These are phyloP conservation scores for Lasioglossum pauxillum DNA, from an alignment of 2,888 invertebrate species.

Conservation along the genomic window DNA sequence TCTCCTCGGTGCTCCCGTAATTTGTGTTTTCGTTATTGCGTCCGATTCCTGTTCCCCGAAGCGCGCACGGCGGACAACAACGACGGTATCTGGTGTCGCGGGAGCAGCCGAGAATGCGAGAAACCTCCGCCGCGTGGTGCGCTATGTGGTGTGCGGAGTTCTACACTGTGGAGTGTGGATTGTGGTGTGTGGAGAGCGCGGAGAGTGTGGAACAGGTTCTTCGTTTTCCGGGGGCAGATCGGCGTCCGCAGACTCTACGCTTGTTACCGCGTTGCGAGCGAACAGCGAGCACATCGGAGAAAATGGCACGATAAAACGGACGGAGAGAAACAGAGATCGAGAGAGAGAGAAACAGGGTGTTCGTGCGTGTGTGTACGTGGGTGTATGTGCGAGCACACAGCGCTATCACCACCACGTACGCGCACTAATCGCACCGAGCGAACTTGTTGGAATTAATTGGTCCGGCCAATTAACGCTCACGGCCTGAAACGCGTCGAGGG, in stretches of 20 bases:
- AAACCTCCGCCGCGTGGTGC: conserved; percentile 54
- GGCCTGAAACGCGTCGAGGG: conserved; percentile 77
- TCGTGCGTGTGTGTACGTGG: conserved; percentile 45
- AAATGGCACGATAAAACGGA: background rate
- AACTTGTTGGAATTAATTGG: conserved; percentile 84
- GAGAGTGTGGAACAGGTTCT: conserved; percentile 76
- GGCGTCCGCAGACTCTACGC: conserved; percentile 39
- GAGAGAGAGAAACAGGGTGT: background rate
- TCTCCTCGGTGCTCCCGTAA: conserved; percentile 63
- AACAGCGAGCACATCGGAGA: conserved; percentile 1
- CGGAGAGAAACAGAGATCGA: background rate
- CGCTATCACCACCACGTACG: conserved; percentile 65
- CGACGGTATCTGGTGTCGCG: conserved; percentile 61
- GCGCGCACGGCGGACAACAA: conserved; percentile 31
- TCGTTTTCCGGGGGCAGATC: conserved; percentile 78
- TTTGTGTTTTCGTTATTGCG: conserved; percentile 68
- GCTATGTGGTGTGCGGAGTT: background rate
- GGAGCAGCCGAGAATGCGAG: conserved; percentile 68
- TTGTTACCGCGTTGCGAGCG: conserved; percentile 49
- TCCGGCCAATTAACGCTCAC: conserved; percentile 83
- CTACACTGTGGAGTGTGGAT: background rate
- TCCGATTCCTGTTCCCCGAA: conserved; percentile 56
- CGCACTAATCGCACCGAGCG: conserved; percentile 81
- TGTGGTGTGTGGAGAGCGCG: background rate
- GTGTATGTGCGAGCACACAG: conserved; percentile 44